A percentile compares a stretch with the other conserved stretches of the same genome.
phyloP scores from a whole-genome alignment of 2,113 vertebrate genomes.

The Psilopsiagon aymara region DNA sequence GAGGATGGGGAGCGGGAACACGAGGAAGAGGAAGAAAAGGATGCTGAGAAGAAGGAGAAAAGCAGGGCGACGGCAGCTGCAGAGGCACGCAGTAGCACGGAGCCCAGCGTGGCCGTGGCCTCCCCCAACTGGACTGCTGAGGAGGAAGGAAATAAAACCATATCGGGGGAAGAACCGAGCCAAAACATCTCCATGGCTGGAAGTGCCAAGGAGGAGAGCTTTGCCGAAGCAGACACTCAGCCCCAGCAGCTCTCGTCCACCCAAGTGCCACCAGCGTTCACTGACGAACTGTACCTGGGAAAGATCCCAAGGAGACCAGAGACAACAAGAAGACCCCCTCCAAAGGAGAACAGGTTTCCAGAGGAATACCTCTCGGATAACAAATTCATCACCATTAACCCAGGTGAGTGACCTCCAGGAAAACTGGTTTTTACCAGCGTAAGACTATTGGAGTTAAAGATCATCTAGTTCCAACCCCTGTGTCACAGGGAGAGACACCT shows the following conservation, averaged over 20 bases:
- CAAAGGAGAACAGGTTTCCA: slow-evolving; percentile 59
- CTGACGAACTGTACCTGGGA: slow-evolving; percentile 69
- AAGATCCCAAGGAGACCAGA: slow-evolving; percentile 64
- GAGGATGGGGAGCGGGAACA: slow-evolving; percentile 83
- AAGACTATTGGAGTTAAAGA: not conserved
- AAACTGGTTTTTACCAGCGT: not conserved
- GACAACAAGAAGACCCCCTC: slow-evolving; percentile 59
- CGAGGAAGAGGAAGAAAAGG: slow-evolving; percentile 83
- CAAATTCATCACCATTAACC: slow-evolving; percentile 85
- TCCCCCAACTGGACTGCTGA: slow-evolving; percentile 72
- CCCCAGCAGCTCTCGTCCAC: slow-evolving; percentile 69
- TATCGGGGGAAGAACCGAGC: slow-evolving; percentile 50
- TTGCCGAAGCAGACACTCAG: slow-evolving; percentile 14
- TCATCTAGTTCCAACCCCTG: not conserved
- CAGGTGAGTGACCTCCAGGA: slow-evolving; percentile 76
- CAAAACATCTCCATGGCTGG: slow-evolving; percentile 45
- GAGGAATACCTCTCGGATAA: slow-evolving; percentile 72
- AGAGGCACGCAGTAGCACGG: not conserved
- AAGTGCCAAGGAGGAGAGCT: slow-evolving; percentile 18
- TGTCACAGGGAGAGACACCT: not conserved
- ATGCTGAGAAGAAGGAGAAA: slow-evolving; percentile 79
- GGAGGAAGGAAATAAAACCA: slow-evolving; percentile 76
- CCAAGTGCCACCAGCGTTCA: slow-evolving; percentile 78
- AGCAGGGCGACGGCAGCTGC: slow-evolving; percentile 11
- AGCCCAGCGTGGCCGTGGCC: not conserved